A percentile compares a stretch with the other conserved stretches of the same genome.
Conservation (phyloP, 2,888 invertebrate genomes). For the Cremastinae sp. region DNA sequence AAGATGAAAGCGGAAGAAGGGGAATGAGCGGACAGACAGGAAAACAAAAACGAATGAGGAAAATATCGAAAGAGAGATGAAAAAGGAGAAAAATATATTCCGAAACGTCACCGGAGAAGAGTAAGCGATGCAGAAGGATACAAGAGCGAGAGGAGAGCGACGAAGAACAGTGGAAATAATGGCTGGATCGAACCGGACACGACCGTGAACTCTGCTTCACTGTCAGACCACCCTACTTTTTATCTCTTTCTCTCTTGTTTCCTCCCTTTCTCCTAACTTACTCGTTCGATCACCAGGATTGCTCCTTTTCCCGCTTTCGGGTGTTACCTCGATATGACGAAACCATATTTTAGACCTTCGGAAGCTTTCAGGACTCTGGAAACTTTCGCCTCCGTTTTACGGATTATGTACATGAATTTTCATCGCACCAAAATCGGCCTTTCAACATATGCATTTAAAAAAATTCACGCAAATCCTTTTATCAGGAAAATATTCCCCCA, state of each 20-base stretch:
- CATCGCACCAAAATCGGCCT: not conserved
- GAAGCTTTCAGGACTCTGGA: constrained; percentile 33
- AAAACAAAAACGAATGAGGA: not conserved
- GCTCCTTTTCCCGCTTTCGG: constrained; percentile 9
- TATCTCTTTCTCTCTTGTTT: not conserved
- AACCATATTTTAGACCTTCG: constrained; percentile 2
- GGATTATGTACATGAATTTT: constrained; percentile 1
- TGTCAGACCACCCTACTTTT: constrained; percentile 24
- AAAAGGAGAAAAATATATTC: not conserved
- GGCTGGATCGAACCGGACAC: constrained; percentile 46
- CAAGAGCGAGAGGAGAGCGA: not conserved
- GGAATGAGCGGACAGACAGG: not conserved
- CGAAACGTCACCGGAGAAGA: constrained; percentile 3
- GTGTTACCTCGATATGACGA: not conserved
- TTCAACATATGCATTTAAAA: not conserved
- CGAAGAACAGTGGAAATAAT: constrained; percentile 32
- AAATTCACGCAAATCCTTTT: too few relatives aligned
- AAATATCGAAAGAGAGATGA: not conserved
- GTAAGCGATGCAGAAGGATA: constrained; percentile 23
- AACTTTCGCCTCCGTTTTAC: constrained; percentile 12
- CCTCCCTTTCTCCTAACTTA: not conserved
- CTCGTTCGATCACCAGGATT: constrained; percentile 2
- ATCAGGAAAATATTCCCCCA: too few relatives aligned
- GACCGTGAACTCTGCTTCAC: constrained; percentile 55
- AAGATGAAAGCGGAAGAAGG: not conserved